These are phyloP conservation scores for Apolygus lucorum DNA, from an alignment of 1,140 invertebrate genomes.

Conservation along the genomic window DNA sequence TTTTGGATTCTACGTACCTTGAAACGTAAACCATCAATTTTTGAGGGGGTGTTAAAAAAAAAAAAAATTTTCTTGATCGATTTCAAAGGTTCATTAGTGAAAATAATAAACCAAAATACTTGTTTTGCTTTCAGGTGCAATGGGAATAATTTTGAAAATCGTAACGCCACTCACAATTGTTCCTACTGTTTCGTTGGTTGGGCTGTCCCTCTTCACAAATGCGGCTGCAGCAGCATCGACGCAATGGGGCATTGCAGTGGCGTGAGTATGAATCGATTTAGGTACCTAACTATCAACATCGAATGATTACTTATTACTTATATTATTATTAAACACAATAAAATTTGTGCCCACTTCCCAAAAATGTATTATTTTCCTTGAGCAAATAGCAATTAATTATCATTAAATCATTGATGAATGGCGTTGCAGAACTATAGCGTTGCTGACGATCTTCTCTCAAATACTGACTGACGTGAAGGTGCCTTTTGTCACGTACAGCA, in stretches of 20 bases:
- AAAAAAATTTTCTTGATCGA: no score
- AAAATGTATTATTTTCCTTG: no score
- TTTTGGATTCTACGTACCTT: no score
- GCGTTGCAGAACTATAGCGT: constrained; percentile 62
- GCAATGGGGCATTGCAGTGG: constrained; percentile 70
- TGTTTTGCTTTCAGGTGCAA: constrained; percentile 46
- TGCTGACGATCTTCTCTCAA: constrained; percentile 75
- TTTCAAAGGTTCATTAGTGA: no score
- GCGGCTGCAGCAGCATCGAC: constrained; percentile 62
- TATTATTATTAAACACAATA: not conserved
- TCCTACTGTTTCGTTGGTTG: constrained; percentile 69
- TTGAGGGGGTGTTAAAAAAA: no score
- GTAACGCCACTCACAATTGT: constrained; percentile 73
- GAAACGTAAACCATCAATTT: no score
- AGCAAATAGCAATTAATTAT: no score
- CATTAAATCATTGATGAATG: constrained; percentile 1
- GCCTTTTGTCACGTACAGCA: constrained; percentile 53
- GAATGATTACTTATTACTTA: no score
- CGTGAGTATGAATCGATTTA: no score
- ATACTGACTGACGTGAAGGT: constrained; percentile 59
- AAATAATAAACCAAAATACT: no score
- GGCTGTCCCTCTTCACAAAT: constrained; percentile 68
- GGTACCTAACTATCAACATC: no score
- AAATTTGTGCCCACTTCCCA: not conserved
- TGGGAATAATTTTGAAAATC: constrained; percentile 60